These are phyloP conservation scores for Nyctibius grandis DNA, from an alignment of 2,797 vertebrate genomes.

Conservation along the genomic window DNA sequence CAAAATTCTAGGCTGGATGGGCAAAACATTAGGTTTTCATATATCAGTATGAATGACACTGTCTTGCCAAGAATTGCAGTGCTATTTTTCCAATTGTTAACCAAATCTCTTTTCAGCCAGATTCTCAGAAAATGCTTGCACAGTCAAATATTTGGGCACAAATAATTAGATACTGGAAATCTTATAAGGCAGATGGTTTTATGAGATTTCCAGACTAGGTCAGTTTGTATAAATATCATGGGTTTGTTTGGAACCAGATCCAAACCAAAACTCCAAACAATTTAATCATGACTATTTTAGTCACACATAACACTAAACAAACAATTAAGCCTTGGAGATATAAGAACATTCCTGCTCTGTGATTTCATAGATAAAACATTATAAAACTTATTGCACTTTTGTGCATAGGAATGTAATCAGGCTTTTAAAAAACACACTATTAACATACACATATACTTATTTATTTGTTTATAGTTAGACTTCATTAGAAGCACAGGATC, in stretches of 20 bases:
- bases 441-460: not conserved
- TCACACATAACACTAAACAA: conserved; percentile 4
- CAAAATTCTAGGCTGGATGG: not conserved
- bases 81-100: not conserved
- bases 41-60: not conserved
- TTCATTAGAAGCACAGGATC: not conserved
- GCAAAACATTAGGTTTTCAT: not conserved
- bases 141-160: not conserved
- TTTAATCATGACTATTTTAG: conserved; percentile 31
- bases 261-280: conserved; percentile 38
- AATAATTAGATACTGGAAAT: not conserved
- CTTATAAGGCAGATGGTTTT: not conserved
- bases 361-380: not conserved
- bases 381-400: not conserved
- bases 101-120: not conserved
- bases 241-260: not conserved
- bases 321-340: conserved; percentile 4
- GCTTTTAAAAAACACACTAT: not conserved
- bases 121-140: not conserved
- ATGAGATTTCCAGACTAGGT: not conserved
- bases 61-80: not conserved
- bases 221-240: conserved; percentile 36
- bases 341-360: not conserved
- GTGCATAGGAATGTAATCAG: not conserved
- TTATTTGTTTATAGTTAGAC: not conserved